Conservation (phyloP, 1,140 invertebrate genomes). For the Ctenoplectra terminalis region DNA sequence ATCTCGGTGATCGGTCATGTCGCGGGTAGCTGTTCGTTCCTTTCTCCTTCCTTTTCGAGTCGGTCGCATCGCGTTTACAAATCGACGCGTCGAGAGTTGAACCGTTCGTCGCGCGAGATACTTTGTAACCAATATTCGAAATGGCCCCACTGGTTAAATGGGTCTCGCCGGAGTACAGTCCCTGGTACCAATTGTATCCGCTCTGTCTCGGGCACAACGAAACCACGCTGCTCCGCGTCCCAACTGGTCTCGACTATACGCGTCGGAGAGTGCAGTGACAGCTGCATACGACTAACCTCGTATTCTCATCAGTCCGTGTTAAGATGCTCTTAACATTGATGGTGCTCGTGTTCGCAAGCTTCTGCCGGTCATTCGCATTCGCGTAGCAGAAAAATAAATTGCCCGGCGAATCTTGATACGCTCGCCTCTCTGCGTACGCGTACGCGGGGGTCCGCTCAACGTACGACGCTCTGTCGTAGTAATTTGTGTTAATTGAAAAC, state of each 20-base stretch:
- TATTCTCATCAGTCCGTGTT: conserved; percentile 64
- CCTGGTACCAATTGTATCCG: not conserved
- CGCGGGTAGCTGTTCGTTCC: too few species aligned
- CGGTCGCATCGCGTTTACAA: not conserved
- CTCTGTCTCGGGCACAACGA: not conserved
- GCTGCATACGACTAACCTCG: conserved; percentile 56
- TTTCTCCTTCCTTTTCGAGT: not conserved
- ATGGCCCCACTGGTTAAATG: conserved; percentile 52
- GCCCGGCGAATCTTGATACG: conserved; percentile 32
- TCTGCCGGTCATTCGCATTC: conserved; percentile 63
- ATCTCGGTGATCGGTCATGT: not conserved
- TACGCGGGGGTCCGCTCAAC: not conserved
- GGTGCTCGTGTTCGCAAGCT: conserved; percentile 23
- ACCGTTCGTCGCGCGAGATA: conserved; percentile 1
- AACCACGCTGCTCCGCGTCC: too few species aligned
- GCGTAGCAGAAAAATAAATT: conserved; percentile 57
- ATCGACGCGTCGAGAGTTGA: not conserved
- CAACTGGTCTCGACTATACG: not conserved
- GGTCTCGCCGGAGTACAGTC: conserved; percentile 22
- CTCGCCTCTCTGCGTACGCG: not conserved
- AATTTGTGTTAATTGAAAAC: conserved; percentile 37
- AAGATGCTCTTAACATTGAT: conserved; percentile 59
- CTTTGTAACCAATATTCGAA: conserved; percentile 69
- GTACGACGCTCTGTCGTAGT: conserved; percentile 13
- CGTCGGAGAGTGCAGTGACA: conserved; percentile 49